Evolutionary conservation across 2,113 vertebrate genomes (phyloP).

Genomic region (Aramus guarauna): DNA sequence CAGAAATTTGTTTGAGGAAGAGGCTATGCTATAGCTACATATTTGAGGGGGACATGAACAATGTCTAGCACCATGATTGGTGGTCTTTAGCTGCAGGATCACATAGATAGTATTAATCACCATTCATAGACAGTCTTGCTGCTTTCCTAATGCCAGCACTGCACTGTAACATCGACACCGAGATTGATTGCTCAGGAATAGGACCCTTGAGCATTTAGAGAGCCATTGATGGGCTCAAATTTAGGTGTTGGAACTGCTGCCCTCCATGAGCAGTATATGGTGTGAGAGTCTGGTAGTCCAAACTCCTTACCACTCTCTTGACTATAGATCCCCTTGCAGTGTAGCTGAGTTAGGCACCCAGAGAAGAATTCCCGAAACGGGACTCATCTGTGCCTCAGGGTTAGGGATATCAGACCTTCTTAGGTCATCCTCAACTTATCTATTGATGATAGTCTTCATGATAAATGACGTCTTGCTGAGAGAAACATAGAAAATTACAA

Average conservation of each 20-base stretch:
- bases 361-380: not conserved
- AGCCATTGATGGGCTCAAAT: not conserved
- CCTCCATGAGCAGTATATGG: not conserved
- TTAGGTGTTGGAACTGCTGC: not conserved
- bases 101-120: not conserved
- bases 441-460: not conserved
- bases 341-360: not conserved
- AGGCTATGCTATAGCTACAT: rapidly evolving
- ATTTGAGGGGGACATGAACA: not conserved
- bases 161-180: not conserved
- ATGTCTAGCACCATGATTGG: not conserved
- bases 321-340: rapidly evolving
- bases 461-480: not conserved
- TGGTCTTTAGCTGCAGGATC: not conserved
- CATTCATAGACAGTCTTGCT: not conserved
- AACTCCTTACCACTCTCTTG: not conserved
- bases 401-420: not conserved
- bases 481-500: not conserved
- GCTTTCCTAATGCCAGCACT: not conserved
- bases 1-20: not conserved
- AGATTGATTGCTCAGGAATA: not conserved
- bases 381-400: not conserved
- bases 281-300: not conserved
- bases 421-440: not conserved
- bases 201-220: not conserved